phyloP scores from a whole-genome alignment of 2,113 vertebrate species.

The Triplophysa dalaica region DNA sequence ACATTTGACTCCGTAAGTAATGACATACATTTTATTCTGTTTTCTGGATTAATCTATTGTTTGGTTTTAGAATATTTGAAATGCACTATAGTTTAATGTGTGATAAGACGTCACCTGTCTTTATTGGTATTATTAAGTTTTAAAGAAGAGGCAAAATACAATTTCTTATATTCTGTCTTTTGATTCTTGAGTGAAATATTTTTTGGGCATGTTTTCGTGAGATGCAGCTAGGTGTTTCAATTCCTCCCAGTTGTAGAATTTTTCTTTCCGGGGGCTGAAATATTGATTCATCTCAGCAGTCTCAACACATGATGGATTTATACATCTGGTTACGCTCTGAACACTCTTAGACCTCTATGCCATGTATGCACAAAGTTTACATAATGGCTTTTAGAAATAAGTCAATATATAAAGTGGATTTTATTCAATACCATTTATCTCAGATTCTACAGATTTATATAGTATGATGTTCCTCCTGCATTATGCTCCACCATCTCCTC shows the following conservation, averaged over 20 bases:
- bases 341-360: background rate
- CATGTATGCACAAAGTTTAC: background rate
- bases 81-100: no score
- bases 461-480: background rate
- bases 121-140: no score
- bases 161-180: background rate
- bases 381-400: constrained; percentile 1
- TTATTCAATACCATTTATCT: constrained; percentile 10
- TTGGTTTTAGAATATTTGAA: no score
- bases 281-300: background rate
- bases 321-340: constrained; percentile 2
- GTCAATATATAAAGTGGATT: constrained; percentile 29
- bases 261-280: background rate
- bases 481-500: constrained; percentile 13
- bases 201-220: background rate
- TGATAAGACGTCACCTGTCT: no score
- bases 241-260: background rate
- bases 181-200: background rate
- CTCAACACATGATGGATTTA: background rate
- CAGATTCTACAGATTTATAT: background rate
- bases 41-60: no score
- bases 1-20: no score
- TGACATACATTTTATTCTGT: no score
- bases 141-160: no score
- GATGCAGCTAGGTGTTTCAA: background rate